Base-by-base conservation (phyloP, 2,113 vertebrate genomes). In the Trogon surrucura region DNA sequence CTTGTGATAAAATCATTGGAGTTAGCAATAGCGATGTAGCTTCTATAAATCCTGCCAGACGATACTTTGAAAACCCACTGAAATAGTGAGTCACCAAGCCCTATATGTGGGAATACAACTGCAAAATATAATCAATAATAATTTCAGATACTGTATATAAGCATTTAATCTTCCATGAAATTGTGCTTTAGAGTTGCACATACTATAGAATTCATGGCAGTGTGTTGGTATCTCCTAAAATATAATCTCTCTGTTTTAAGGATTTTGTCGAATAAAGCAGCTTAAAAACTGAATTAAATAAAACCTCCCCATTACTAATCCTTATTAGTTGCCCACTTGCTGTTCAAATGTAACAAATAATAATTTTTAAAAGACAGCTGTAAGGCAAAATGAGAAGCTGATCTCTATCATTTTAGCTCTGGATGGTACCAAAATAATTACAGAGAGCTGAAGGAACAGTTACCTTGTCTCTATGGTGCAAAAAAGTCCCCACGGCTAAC, bases 231-330 rank as follows among this genome's bases (percentile, higher is more conserved):
- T 91, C 80, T 96, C 92, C 69, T 92, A 89, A 97, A 96, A 97
- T 51, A 95, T 77, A 97, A 96, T 94, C 96, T 96, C 86, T 90
- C 17, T 96, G 93, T 97, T 97, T 96, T 93, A 97, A 78, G 96
- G 96, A 96, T 97, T 97, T 94, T 67, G 53, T 61, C 75, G 83
- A 96, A 91, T 88, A 97, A 97, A 97, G 97, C 89, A 89, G 95
- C 92, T 97, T 97, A 96, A 93, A 96, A 96, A 80, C 47, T 18
- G 96, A 96, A 97, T 96, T 95, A 95, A 97, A 97, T 92, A 94
- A 97, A 97, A 89, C 69, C 95, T 95, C 50, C 92, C 78, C n/a
- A 70, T 89, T 95, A 85, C 94, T 97, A 97, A 97, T 96, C 97
- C 93, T 96, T 96, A 96, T 96, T 96, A 97, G 85, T 93, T 97